phyloP scores from a whole-genome alignment of 2,888 invertebrate genomes.

The Orgyia antiqua region DNA sequence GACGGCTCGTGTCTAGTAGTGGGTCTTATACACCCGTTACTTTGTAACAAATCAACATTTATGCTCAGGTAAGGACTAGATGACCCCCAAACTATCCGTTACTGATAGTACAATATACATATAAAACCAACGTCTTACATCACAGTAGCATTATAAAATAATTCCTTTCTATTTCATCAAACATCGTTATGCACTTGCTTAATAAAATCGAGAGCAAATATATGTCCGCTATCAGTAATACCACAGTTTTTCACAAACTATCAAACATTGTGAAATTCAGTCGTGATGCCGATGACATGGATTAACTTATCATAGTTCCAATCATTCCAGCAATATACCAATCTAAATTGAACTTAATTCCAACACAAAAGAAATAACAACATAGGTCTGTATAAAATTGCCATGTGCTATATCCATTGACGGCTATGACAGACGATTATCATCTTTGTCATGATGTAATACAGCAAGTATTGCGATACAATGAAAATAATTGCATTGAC shows the following conservation, averaged over 20 bases:
- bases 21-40: too few species aligned
- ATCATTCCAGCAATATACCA: conserved; percentile 14
- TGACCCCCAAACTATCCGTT: too few species aligned
- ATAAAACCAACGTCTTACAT: too few species aligned
- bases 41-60: too few species aligned
- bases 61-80: too few species aligned
- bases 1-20: too few species aligned
- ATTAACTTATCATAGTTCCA: conserved; percentile 24
- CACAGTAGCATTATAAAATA: too few species aligned
- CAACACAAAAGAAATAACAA: conserved; percentile 5
- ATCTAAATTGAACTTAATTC: conserved; percentile 7
- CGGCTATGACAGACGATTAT: conserved; percentile 17
- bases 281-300: conserved; percentile 34
- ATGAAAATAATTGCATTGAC: conserved; percentile 20
- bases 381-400: conserved; percentile 13
- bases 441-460: conserved; percentile 17
- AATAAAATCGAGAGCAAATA: conserved; percentile 2
- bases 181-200: conserved; percentile 1
- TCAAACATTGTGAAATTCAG: conserved; percentile 30
- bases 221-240: conserved; percentile 4
- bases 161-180: too few species aligned
- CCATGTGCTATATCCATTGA: conserved; percentile 13
- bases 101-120: too few species aligned
- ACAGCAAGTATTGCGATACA: conserved; percentile 19
- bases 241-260: conserved; percentile 12